phyloP scores from a whole-genome alignment of 1,140 invertebrate species.

The Propsilocerus akamusi region DNA sequence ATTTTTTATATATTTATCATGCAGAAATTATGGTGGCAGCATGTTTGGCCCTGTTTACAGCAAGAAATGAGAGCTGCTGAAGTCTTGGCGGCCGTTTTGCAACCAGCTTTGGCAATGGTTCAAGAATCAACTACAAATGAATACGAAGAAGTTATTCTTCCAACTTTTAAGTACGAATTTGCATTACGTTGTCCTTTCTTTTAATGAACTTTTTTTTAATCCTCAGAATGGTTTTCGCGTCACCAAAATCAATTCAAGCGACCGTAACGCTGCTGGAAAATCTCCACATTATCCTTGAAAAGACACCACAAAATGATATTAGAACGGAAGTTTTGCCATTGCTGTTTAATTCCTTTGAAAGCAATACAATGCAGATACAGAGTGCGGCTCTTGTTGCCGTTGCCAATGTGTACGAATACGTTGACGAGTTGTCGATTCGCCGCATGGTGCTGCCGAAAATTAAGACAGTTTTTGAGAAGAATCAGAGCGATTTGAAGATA shows the following conservation, averaged over 20 bases:
- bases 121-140: conserved; percentile 67
- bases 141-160: conserved; percentile 65
- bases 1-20: conserved; percentile 19
- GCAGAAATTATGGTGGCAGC: conserved; percentile 91
- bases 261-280: conserved; percentile 83
- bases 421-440: conserved; percentile 67
- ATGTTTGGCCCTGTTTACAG: conserved; percentile 79
- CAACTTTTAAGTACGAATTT: conserved; percentile 47
- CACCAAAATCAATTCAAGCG: conserved; percentile 75
- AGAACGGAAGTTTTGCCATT: conserved; percentile 68
- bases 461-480: conserved; percentile 73
- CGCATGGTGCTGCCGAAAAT: conserved; percentile 73
- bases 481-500: conserved; percentile 55
- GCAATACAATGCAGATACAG: conserved; percentile 77
- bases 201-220: not conserved
- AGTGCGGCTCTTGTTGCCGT: conserved; percentile 79
- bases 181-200: conserved; percentile 9
- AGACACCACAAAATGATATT: conserved; percentile 65
- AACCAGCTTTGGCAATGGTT: conserved; percentile 74
- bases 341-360: conserved; percentile 77
- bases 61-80: conserved; percentile 70
- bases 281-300: conserved; percentile 75
- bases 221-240: conserved; percentile 47
- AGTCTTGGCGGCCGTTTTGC: conserved; percentile 70
- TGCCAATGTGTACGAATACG: conserved; percentile 63